Base-by-base conservation (phyloP, 1,140 invertebrate species). In the Drosophila pachea region DNA sequence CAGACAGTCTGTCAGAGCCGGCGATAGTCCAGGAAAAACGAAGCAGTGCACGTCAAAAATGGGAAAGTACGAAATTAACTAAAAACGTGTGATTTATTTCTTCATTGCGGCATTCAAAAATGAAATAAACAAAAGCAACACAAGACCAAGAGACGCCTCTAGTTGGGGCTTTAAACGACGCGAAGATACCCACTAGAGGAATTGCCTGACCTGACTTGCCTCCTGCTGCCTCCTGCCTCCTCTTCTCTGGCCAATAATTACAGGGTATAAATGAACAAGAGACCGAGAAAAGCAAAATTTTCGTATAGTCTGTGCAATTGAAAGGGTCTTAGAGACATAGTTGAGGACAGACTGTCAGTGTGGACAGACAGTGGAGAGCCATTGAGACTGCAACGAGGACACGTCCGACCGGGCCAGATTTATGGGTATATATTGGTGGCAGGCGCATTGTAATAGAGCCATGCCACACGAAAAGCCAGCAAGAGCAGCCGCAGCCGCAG, bases 71-170 rank as follows among this genome's bases (percentile, higher is more conserved):
- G 50, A 83, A 83, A 78, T 83, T 78, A 83, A 78, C 68, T 73
- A 78, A 74, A 83, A 83, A 84, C 78, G 78, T 83, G 78, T 83
- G 78, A 83, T 83, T 83, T 83, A 83, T 83, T 83, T 83, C 78
- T 82, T 82, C 75, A 82, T 82, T 83, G 65, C 63, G 64, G 49
- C 54, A 45, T 22, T 9, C 36, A 43, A 32, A 29, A 50, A 52
- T 43, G 14, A 66, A 49, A 78, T 53, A 69, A 78, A 59, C 50
- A 36, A 50, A 36, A 22, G 12, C 35, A 45, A 50, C 31, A 8
- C 40, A 42, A 42, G 40, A 4, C n/a, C 11, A 42, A n/a, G 22
- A 12, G 31, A 35, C 31, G 7, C n/a, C 31, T 50, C 31, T 14
- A 14, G 48, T 35, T 32, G 32, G 11, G n/a, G 8, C 6, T 3